Base-by-base conservation (phyloP, 1,140 invertebrate genomes). In the Sweltsa coloradensis region DNA sequence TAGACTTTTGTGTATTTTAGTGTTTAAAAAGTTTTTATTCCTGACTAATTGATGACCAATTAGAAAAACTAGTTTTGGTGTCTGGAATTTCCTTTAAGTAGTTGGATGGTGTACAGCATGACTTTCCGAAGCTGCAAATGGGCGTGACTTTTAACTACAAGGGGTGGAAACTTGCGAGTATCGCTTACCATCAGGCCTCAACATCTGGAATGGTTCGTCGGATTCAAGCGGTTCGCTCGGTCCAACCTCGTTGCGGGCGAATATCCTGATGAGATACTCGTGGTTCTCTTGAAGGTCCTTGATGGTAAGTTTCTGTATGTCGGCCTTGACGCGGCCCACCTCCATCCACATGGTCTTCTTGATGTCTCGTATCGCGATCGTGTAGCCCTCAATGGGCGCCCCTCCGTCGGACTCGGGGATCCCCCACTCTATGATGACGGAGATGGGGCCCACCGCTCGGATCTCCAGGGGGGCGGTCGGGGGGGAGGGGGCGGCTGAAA, bases 281-380 rank as follows among this genome's bases (percentile, higher is more conserved):
- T 92, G 86, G 57, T 83, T 81, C 62, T 94, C 89, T 63, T 86
- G 85, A 42, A 94, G 66, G 59, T 93, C 89, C 59, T 81, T 77
- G 37, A 93, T 85, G 49, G 81, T 85, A 56, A 90, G 76, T 64
- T 84, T 86, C 55, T 88, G 85, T 27, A 83, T 76, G 50, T 85
- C 81, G 1, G 84, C 83, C 52, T 76, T 76, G 6, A 91, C 86
- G 57, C 85, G 78, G 13, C 87, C 89, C 39, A 94, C 88, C 76
- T 94, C 88, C 73, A 93, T 93, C 90, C 90, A 95, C 89, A 93
- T 93, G 3, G 87, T 92, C 60, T 90, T 89, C 59, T 81, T 83
- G 29, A 80, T 74, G 60, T 99, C 95, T 55, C 87, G 76, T 44
- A 97, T 86, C 9, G 90, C 91, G 53, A 97, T 85, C 55, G 89